Percentiles rank a stretch among this genome's conserved stretches.
Conservation (phyloP, 1,140 invertebrate genomes). For the Achroia grisella region DNA sequence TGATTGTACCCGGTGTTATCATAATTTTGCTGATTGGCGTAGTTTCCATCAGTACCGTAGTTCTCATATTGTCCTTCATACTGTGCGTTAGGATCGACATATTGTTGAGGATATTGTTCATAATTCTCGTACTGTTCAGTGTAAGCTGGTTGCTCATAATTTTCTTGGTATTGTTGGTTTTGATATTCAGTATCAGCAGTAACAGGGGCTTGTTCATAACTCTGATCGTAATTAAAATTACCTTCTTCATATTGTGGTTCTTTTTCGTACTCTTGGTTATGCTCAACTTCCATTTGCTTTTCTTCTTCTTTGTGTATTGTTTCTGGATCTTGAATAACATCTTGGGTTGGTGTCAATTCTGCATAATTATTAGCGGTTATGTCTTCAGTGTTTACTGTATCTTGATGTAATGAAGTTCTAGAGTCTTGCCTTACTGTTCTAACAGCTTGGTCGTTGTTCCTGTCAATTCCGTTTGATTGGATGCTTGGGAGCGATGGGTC, state of each 20-base stretch:
- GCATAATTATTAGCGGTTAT: background rate
- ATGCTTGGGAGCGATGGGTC: constrained; percentile 1
- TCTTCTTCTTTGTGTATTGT: constrained; percentile 3
- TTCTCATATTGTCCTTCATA: constrained; percentile 45
- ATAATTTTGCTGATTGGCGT: constrained; percentile 29
- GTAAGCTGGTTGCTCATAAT: constrained; percentile 27
- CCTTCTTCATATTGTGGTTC: constrained; percentile 9
- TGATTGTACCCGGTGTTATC: constrained; percentile 36
- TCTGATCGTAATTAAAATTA: constrained; percentile 37
- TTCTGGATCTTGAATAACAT: background rate
- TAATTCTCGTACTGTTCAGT: constrained; percentile 44
- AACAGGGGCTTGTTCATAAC: constrained; percentile 7
- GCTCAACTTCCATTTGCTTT: constrained; percentile 22
- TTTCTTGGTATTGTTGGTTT: constrained; percentile 22
- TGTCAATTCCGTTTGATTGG: background rate
- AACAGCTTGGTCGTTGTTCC: constrained; percentile 6
- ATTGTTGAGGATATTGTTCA: constrained; percentile 47
- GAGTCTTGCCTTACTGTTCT: constrained; percentile 17
- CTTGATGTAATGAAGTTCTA: constrained; percentile 6
- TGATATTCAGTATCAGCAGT: constrained; percentile 15
- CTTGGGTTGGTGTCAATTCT: too few relatives aligned
- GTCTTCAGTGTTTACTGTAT: too few relatives aligned
- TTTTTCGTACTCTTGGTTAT: constrained; percentile 21
- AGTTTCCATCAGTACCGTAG: constrained; percentile 40
- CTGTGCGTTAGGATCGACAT: constrained; percentile 30